phyloP scores from a whole-genome alignment of 2,797 vertebrate genomes.

The Neosalanx taihuensis region DNA sequence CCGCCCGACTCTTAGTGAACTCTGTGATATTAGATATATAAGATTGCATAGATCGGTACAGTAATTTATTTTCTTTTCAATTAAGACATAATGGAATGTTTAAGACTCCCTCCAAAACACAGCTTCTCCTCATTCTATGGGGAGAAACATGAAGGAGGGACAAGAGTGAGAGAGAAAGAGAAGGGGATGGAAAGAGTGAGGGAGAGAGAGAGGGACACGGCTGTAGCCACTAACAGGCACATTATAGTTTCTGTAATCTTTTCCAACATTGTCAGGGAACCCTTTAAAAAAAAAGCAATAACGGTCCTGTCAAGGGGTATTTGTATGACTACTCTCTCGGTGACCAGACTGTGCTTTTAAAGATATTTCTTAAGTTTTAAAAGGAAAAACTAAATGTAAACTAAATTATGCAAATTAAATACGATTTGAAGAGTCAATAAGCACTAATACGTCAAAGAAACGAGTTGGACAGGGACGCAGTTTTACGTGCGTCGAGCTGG shows the following conservation, averaged over 20 bases:
- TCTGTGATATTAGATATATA: conserved; percentile 52
- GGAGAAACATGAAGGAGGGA: conserved; percentile 19
- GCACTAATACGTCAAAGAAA: conserved; percentile 47
- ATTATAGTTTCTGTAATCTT: conserved; percentile 20
- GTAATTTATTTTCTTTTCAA: conserved; percentile 52
- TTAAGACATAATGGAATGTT: conserved; percentile 72
- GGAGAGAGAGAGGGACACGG: conserved; percentile 31
- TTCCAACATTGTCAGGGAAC: conserved; percentile 19
- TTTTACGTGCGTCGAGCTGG: not conserved
- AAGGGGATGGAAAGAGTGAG: conserved; percentile 13
- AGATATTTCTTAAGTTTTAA: conserved; percentile 32
- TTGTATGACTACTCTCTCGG: conserved; percentile 28
- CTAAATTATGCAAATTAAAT: conserved; percentile 37
- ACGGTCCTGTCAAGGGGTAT: conserved; percentile 20
- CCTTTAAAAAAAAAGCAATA: not conserved
- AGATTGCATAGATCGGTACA: conserved; percentile 75
- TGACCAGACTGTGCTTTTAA: conserved; percentile 15
- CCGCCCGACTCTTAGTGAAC: conserved; percentile 25
- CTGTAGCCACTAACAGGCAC: conserved; percentile 50
- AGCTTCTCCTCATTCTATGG: conserved; percentile 31
- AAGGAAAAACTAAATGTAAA: not conserved
- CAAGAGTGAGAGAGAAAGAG: conserved; percentile 23
- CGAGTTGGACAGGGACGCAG: conserved; percentile 14
- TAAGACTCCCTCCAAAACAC: conserved; percentile 43
- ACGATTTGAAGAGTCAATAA: conserved; percentile 38